Conservation (phyloP, 2,888 invertebrate species). For the Limenitis camilla region DNA sequence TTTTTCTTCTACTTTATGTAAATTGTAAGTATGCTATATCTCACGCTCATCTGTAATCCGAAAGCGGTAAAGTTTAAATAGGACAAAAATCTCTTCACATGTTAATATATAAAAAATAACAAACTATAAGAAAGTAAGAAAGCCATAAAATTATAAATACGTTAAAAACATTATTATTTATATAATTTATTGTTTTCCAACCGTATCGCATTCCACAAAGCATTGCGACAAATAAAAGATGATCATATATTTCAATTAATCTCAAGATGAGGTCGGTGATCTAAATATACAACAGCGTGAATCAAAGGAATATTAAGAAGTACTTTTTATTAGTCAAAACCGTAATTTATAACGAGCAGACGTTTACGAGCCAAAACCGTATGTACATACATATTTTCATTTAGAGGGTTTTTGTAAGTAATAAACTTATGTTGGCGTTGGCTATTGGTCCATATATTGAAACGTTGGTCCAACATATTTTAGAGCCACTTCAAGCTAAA, state of each 20-base stretch:
- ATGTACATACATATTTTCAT: slow-evolving; percentile 38
- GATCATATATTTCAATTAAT: slow-evolving; percentile 16
- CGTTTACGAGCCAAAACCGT: slow-evolving; percentile 43
- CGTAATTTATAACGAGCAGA: slow-evolving; percentile 46
- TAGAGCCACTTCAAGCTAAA: slow-evolving; percentile 23
- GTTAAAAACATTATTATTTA: not conserved
- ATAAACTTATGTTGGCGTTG: slow-evolving; percentile 40
- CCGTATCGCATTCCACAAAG: slow-evolving; percentile 2
- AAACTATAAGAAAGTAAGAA: no score
- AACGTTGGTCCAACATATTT: not conserved
- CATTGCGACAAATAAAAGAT: slow-evolving; percentile 1
- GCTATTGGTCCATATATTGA: not conserved
- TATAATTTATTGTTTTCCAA: not conserved
- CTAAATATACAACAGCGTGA: slow-evolving; percentile 15
- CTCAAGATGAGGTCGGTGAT: slow-evolving; percentile 14
- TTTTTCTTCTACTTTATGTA: no score
- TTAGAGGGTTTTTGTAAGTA: slow-evolving; percentile 39
- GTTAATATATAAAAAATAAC: no score
- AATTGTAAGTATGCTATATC: no score
- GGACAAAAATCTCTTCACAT: no score
- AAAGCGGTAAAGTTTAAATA: no score
- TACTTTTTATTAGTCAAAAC: slow-evolving; percentile 35
- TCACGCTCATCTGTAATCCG: no score
- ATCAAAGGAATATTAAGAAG: slow-evolving; percentile 29
- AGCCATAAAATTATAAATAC: no score